These are phyloP conservation scores for Dinomys branickii DNA, from an alignment of 2,113 vertebrate species.

Conservation along the genomic window DNA sequence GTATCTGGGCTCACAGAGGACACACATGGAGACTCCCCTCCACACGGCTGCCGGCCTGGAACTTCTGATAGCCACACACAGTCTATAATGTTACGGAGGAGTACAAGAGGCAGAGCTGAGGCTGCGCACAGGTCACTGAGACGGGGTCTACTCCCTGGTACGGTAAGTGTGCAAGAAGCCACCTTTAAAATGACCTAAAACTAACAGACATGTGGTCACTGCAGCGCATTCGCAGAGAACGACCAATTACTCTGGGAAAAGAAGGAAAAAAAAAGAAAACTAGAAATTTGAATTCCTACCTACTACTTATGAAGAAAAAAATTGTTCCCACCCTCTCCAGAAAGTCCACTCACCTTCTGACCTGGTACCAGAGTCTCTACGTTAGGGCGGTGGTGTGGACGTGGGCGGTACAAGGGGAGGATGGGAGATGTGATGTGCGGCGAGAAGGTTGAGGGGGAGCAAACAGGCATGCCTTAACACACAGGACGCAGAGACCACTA, in stretches of 20 bases:
- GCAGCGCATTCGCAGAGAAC: not conserved
- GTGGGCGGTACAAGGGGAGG: not conserved
- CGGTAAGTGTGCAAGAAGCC: not conserved
- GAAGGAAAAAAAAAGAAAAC: not conserved
- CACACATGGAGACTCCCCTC: not conserved
- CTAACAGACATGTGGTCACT: conserved; percentile 22
- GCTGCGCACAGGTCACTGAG: not conserved
- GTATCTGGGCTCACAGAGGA: not conserved
- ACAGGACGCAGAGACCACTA: not conserved
- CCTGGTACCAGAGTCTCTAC: conserved; percentile 38
- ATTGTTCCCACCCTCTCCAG: not conserved
- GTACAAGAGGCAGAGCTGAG: conserved; percentile 13
- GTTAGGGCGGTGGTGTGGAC: not conserved
- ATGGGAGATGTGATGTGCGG: not conserved
- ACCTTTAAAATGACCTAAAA: conserved; percentile 8
- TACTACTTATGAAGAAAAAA: not conserved
- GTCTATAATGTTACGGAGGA: conserved; percentile 27
- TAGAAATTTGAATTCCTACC: not conserved
- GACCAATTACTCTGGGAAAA: not conserved
- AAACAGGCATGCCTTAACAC: not conserved
- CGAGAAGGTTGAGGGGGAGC: not conserved
- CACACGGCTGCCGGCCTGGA: not conserved
- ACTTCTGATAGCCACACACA: conserved; percentile 19
- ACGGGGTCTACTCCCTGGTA: not conserved
- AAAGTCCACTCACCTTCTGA: conserved; percentile 38